Conservation (phyloP, 1,140 invertebrate genomes). For the Rhopalosiphum maidis region DNA sequence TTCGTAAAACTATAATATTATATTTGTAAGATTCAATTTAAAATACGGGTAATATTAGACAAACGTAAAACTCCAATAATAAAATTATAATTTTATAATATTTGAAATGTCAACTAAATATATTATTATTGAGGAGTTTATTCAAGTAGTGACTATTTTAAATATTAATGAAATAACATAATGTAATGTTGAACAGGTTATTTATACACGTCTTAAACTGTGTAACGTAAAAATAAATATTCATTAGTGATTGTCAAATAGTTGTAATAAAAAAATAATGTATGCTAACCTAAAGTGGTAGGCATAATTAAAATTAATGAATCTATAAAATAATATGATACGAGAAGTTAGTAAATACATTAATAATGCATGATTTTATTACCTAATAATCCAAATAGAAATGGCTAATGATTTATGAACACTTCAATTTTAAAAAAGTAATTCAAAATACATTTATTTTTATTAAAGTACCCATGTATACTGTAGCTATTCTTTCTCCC, state of each 20-base stretch:
- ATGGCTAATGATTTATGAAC: neutral
- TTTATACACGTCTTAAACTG: neutral
- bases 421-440: neutral
- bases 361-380: neutral
- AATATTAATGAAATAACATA: neutral
- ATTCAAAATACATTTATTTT: neutral
- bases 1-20: too few species aligned
- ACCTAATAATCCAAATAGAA: neutral
- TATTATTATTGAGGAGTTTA: neutral
- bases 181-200: neutral
- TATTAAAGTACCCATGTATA: neutral
- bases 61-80: too few species aligned
- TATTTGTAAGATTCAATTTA: too few species aligned
- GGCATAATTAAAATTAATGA: neutral
- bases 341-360: neutral
- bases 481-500: neutral
- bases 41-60: too few species aligned
- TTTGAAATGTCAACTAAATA: too few species aligned
- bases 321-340: neutral
- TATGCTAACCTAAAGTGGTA: neutral
- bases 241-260: neutral
- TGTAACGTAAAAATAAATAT: neutral
- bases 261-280: conserved; percentile 1
- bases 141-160: neutral
- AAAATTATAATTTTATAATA: too few species aligned